phyloP scores from a whole-genome alignment of 2,888 invertebrate genomes.

The Pantelozetes paolii region DNA sequence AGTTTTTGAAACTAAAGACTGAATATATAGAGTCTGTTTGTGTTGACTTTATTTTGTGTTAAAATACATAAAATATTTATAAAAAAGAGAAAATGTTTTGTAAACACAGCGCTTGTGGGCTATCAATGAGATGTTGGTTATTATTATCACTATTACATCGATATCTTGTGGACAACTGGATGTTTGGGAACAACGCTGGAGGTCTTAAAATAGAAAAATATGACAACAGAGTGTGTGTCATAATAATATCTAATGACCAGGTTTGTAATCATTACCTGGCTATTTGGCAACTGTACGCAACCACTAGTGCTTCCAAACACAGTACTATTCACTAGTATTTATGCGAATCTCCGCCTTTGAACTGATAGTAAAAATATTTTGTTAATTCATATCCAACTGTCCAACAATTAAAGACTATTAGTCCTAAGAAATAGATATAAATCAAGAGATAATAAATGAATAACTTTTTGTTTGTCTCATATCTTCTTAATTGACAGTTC shows the following conservation, averaged over 20 bases:
- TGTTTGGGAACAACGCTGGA: slow-evolving; percentile 23
- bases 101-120: neutral
- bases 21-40: slow-evolving; percentile 13
- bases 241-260: slow-evolving; percentile 21
- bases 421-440: neutral
- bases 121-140: neutral
- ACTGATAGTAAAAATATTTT: neutral
- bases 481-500: neutral
- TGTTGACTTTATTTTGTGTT: neutral
- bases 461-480: neutral
- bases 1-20: neutral
- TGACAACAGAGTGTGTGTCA: slow-evolving; percentile 20
- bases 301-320: neutral
- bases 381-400: neutral
- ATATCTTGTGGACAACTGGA: neutral
- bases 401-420: slow-evolving; percentile 24
- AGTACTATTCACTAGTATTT: neutral
- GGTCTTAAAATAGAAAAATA: slow-evolving; percentile 21
- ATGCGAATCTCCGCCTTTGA: neutral
- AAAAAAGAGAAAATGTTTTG: neutral
- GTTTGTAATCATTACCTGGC: neutral
- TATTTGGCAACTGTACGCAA: neutral
- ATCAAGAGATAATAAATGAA: slow-evolving; percentile 26
- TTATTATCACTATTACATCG: neutral
- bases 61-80: neutral